Evolutionary conservation across 2,888 invertebrate species (phyloP).

Genomic region (Tipula vernalis): DNA sequence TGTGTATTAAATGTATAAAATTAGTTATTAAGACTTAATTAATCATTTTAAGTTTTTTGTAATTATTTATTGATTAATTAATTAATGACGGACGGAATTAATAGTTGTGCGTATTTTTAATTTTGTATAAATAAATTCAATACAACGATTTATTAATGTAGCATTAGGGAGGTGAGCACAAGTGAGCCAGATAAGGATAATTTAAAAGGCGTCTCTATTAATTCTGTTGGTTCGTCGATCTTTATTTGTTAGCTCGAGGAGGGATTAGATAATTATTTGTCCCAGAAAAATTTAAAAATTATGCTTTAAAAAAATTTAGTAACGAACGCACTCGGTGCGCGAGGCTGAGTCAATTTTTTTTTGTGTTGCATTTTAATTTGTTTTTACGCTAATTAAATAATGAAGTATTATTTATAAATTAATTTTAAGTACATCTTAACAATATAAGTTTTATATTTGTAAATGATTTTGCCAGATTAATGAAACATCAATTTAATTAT

Average conservation of each 20-base stretch:
- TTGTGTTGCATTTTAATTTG: not conserved
- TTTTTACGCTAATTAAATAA: not conserved
- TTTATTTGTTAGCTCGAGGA: not conserved
- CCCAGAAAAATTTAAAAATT: not conserved
- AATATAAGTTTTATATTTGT: not conserved
- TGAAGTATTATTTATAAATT: not conserved
- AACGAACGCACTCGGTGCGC: not conserved
- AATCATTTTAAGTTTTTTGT: not conserved
- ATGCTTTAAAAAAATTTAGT: not conserved
- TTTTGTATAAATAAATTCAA: not conserved
- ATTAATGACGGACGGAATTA: not conserved
- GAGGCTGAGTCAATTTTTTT: not conserved
- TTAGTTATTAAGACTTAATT: not conserved
- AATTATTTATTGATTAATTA: not conserved
- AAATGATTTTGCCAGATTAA: not conserved
- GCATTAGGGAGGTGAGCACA: not conserved
- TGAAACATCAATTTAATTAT: not conserved
- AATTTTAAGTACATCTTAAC: not conserved
- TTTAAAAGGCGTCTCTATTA: not conserved
- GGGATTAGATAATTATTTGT: not conserved
- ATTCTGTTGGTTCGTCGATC: not conserved
- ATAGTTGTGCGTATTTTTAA: not conserved
- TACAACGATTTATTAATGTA: not conserved
- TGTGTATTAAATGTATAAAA: constrained; percentile 4
- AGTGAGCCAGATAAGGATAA: not conserved